Evolutionary conservation across 2,888 invertebrate genomes (phyloP), one percentile per base, ranked within the genome.

Genomic region (Sphaeridia pumilis): DNA sequence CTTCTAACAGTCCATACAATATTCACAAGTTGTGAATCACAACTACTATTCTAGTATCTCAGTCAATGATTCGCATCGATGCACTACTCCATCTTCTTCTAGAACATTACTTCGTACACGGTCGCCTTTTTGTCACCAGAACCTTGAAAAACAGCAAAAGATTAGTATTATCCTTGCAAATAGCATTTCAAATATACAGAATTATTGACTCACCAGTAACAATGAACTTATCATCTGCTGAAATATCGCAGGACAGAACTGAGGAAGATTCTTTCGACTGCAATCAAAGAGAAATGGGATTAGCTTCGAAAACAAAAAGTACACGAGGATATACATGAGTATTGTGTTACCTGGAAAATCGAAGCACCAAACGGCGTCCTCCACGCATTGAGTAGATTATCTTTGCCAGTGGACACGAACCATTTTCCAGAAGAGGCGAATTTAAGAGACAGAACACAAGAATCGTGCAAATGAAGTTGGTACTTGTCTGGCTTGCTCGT

Each of bases 41-140:
- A n/a, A n/a, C n/a, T n/a, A n/a, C n/a, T n/a, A n/a, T n/a, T n/a
- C n/a, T n/a, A n/a, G n/a, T n/a, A n/a, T 38, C 17, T 38, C 38
- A 38, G 38, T 38, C 38, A 38, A 38, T 38, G 17, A 7, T 38
- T 38, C 38, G 20, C 38, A 38, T 17, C 20, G 12, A 14, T 38
- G 5, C 20, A 5, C 17, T 17, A 17, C 5, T 14, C 31, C 26
- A 12, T 26, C 27, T 76, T 79, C n/a, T n/a, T n/a, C n/a, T n/a
- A 87, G 75, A 87, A 87, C 72, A 87, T 86, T 72, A 93, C 90
- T 79, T 92, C 90, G 73, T 93, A 93, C 62, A 93, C 85, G 65
- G 92, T 92, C 59, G 93, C 92, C 70, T 93, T 93, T 75, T 92
- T 93, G 76, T 94, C 93, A 55, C 93, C 93, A 36, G 92, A 92